A percentile compares a stretch with the other conserved stretches of the same genome.
Conservation (phyloP, 2,888 invertebrate genomes). For the Parnassius mnemosyne region DNA sequence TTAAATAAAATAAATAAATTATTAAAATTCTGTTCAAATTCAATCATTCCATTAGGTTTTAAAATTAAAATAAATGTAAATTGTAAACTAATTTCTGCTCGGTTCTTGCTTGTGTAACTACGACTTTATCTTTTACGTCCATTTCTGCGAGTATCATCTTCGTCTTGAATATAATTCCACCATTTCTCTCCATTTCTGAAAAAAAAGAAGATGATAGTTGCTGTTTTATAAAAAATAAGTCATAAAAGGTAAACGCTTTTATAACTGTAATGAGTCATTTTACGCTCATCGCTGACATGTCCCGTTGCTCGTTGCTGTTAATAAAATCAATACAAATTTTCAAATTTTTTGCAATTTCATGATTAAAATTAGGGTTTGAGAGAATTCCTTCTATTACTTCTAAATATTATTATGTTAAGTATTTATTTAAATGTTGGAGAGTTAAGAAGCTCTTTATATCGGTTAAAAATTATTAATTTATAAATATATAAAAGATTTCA, state of each 20-base stretch:
- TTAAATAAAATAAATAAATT: conserved; percentile 1
- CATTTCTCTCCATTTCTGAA: conserved; percentile 6
- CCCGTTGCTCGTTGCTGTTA: conserved; percentile 6
- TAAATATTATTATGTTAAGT: no score
- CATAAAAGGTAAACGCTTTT: conserved; percentile 31
- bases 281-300: conserved; percentile 20
- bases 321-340: conserved; percentile 20
- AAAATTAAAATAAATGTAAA: background rate
- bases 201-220: conserved; percentile 40
- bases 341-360: no score
- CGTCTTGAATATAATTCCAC: no score
- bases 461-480: no score
- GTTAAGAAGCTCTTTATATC: no score
- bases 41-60: conserved; percentile 9
- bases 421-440: background rate
- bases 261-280: conserved; percentile 36
- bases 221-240: conserved; percentile 29
- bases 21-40: conserved; percentile 5
- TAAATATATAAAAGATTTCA: no score
- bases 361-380: no score
- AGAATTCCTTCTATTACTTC: no score
- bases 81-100: background rate
- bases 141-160: no score
- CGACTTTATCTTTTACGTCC: background rate
- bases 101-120: background rate